Evolutionary conservation across 2,888 invertebrate species (phyloP), one percentile per base, ranked within the genome.

Genomic region (Habrosyne pyritoides): DNA sequence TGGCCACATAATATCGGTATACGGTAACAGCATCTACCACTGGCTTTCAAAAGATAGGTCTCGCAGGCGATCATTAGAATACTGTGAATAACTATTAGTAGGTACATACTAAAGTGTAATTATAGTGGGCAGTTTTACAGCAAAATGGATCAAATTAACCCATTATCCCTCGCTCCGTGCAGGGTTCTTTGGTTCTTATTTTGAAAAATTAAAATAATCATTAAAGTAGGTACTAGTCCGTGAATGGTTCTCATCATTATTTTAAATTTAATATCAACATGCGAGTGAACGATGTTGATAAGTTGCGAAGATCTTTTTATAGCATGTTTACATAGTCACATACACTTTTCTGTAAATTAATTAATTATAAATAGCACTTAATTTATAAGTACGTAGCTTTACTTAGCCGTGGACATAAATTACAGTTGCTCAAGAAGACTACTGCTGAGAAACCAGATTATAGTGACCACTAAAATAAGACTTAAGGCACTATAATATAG

Each of bases 121-220:
- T 77, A 69, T 56, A 62, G 59, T 53, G 54, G 61, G 57, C 63
- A 63, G 64, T 72, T 72, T 63, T 63, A 65, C 67, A 66, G 75
- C 68, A 64, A 76, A 77, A 70, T 72, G 67, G 61, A 60, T 67
- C 65, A 69, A 72, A 77, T 77, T 74, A 75, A 71, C 70, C 69
- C 73, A 77, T 78, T 73, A 77, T 65, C 66, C 61, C 53, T 21
- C 47, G 4, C 47, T n/a, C 48, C 48, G 26, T 12, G 33, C 1
- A 12, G 1, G 6, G 12, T 2, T 12, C n/a, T 14, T 6, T 36
- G 5, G 36, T 36, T 14, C 1, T 36, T 36, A 12, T 12, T 33
- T 33, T 33, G 0, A 12, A 33, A 33, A 33, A 33, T 33, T n/a
- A 33, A n/a, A 2, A 36, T 36, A 36, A 36, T 36, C 14, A 12